Conservation (phyloP, 64 coral and sea anemone species). For the Dendronephthya gigantea region DNA sequence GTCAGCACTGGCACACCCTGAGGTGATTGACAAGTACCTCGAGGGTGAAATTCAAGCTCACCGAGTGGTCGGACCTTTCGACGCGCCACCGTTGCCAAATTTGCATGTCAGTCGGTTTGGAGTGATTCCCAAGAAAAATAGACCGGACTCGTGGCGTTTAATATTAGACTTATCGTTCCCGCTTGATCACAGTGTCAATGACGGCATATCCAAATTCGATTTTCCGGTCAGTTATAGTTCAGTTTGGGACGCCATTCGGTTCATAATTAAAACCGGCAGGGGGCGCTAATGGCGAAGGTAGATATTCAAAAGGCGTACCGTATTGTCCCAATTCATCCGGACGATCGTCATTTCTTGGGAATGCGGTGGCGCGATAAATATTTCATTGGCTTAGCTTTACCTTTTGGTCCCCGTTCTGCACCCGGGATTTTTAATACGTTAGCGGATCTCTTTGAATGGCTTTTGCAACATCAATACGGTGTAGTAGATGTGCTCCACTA, state of each 20-base stretch:
- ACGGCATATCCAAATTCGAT: not conserved
- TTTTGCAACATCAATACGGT: not conserved
- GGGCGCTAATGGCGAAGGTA: conserved; percentile 31
- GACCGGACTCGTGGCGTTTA: conserved; percentile 36
- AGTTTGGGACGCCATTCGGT: conserved; percentile 17
- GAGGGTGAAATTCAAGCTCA: too few relatives aligned
- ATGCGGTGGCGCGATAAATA: not conserved
- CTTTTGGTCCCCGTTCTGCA: conserved; percentile 27
- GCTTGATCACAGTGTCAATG: conserved; percentile 26
- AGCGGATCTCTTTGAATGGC: conserved; percentile 22
- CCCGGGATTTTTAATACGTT: conserved; percentile 22
- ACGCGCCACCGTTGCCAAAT: not conserved
- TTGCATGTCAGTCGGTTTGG: conserved; percentile 22
- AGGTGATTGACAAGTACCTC: not conserved
- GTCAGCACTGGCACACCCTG: not conserved
- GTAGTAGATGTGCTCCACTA: not conserved
- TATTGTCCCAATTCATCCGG: conserved; percentile 33
- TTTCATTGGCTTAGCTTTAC: conserved; percentile 16
- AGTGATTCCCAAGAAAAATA: conserved; percentile 23
- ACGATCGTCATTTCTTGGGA: conserved; percentile 27
- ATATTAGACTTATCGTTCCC: conserved; percentile 46
- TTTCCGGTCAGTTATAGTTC: conserved; percentile 1
- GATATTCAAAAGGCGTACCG: conserved; percentile 28
- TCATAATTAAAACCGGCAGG: not conserved
- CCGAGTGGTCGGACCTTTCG: conserved; percentile 27